Conservation (phyloP, 2,797 vertebrate species). For the Pseudopleuronectes americanus region DNA sequence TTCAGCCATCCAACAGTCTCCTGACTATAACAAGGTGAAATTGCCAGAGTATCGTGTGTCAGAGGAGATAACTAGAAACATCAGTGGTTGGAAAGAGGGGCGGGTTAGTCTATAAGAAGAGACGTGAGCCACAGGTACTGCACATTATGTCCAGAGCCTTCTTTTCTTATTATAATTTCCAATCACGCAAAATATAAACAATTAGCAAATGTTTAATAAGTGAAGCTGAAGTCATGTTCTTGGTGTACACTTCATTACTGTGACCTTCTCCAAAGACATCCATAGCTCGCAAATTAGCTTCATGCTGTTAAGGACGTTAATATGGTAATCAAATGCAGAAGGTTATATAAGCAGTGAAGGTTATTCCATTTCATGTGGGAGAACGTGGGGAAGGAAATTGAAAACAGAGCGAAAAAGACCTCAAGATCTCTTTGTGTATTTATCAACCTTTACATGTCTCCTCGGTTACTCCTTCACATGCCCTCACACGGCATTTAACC, state of each 20-base stretch:
- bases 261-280: slow-evolving; percentile 84
- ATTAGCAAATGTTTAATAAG: slow-evolving; percentile 79
- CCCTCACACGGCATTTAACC: slow-evolving; percentile 54
- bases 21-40: slow-evolving; percentile 63
- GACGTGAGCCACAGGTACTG: slow-evolving; percentile 46
- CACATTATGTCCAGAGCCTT: slow-evolving; percentile 27
- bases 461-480: slow-evolving; percentile 60
- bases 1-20: slow-evolving; percentile 48
- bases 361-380: slow-evolving; percentile 79
- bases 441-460: slow-evolving; percentile 73
- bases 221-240: slow-evolving; percentile 70
- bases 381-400: slow-evolving; percentile 72
- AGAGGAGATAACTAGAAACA: slow-evolving; percentile 65
- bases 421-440: slow-evolving; percentile 72
- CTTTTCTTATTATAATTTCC: slow-evolving; percentile 64
- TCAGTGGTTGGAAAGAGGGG: slow-evolving; percentile 18
- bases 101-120: slow-evolving; percentile 19
- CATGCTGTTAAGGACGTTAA: slow-evolving; percentile 82
- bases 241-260: slow-evolving; percentile 79
- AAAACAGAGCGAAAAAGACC: slow-evolving; percentile 74
- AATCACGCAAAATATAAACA: slow-evolving; percentile 79
- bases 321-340: slow-evolving; percentile 83
- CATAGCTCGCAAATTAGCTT: slow-evolving; percentile 82
- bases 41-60: slow-evolving; percentile 61
- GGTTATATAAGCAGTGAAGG: slow-evolving; percentile 82